Base-by-base conservation (phyloP, 1,140 invertebrate genomes). In the Hycleus phaleratus region DNA sequence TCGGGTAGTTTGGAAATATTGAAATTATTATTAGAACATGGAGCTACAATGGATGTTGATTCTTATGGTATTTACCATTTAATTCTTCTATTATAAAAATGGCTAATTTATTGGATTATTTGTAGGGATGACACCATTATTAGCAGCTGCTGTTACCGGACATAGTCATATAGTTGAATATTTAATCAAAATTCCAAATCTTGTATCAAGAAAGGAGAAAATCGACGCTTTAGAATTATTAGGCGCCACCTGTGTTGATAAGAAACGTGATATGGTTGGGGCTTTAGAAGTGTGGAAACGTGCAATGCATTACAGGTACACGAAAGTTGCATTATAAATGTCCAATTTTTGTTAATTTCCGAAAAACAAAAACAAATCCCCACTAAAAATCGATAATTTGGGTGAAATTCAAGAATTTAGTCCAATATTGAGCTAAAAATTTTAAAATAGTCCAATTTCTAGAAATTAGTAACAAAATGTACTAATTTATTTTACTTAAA, bases 171-270 rank as follows among this genome's bases (percentile, higher is more conserved):
- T 97, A 66, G 93, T 97, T 25, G 91, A 97, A 72, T 93, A 93
- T 74, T 79, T 97, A 42, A 92, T 95, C 60, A 81, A 79, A 55
- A 69, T 79, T 47, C 75, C 80, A 38, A 74, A 82, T 59, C 73
- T 86, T 47, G 90, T 93, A 26, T 81, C 81, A 51, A 77, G 85
- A 58, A 80, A 87, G 69, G 91, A 95, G 67, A 82, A 87, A 63
- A 91, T 97, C 59, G 90, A 95, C 71, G 93, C 94, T 3, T 73
- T 97, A 39, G 94, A 97, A 75, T 77, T 98, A 32, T 77, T 97
- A 3, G 95, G 95, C n/a, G 91, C 95, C 3, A 97, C 95, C 0
- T 96, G 87, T 75, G 93, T 97, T n/a, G 95, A 98, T 72, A 95
- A 95, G 73, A 91, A 93, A 73, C 78, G 92, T 57, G 93, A 97